These are phyloP conservation scores for Poecilia velifera DNA, from an alignment of 2,797 vertebrate species.

Conservation along the genomic window DNA sequence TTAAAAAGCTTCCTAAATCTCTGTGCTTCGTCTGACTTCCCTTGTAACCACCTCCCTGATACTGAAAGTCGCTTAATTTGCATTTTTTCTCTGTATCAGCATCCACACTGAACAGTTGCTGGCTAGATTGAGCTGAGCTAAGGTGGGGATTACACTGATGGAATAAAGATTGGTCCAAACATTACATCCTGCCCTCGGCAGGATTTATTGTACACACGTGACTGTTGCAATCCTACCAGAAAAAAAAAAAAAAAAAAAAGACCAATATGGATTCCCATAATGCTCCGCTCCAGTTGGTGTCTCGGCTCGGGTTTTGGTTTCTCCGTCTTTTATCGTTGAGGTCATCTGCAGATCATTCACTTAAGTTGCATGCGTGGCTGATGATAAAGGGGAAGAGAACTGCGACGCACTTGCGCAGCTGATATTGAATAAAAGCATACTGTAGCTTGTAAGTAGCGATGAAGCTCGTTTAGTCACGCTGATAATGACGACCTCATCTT, in stretches of 20 bases:
- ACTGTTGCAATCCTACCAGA: background rate
- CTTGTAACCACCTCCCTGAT: background rate
- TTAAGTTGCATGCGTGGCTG: background rate
- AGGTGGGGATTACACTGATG: background rate
- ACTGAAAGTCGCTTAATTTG: background rate
- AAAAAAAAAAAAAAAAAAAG: background rate
- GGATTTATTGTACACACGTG: background rate
- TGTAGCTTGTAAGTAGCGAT: slow-evolving; percentile 47
- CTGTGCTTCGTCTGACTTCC: background rate
- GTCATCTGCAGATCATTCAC: background rate
- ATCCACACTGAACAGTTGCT: background rate
- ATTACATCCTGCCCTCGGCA: background rate
- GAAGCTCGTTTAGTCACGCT: slow-evolving; percentile 53
- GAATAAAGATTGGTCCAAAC: background rate
- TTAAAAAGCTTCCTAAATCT: background rate
- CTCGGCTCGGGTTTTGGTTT: background rate
- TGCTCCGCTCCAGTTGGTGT: background rate
- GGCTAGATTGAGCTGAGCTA: background rate
- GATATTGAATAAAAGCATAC: slow-evolving; percentile 44
- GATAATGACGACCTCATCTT: slow-evolving; percentile 47
- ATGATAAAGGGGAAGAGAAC: slow-evolving; percentile 14
- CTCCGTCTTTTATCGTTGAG: background rate
- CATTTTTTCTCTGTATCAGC: background rate
- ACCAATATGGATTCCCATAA: background rate
- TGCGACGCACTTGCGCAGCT: slow-evolving; percentile 46